Evolutionary conservation across 2,888 invertebrate species (phyloP), one percentile per base, ranked within the genome.

Genomic region (Drosophila tripunctata): DNA sequence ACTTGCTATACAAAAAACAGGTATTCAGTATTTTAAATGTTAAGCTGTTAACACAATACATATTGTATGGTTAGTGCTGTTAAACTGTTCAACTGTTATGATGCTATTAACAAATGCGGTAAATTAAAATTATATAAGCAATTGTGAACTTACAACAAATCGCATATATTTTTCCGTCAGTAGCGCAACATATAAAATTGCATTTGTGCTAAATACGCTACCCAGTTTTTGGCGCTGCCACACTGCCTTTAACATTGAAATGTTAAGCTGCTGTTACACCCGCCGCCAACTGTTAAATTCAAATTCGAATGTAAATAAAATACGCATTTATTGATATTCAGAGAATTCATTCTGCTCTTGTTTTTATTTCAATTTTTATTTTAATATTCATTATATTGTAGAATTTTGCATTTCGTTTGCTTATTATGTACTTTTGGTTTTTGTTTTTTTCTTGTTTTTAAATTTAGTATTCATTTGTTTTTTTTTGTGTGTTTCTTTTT

Each of bases 361-460:
- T 74, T 56, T 78, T 77, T 73, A 62, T 48, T 60, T 73, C 51
- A n/a, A n/a, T n/a, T 78, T 36, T 54, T 76, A 43, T 74, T 56
- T 78, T 77, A 69, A 62, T 48, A 57, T 73, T 54, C 79, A 84
- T 75, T 79, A 67, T 81, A 79, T 83, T 67, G 67, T 83, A 78
- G 80, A 88, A 75, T 79, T 72, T n/a, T 78, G 38, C 58, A 82
- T 83, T 76, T 86, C 72, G 87, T 75, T 82, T 69, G 48, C 83
- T 85, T 80, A 85, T 41, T 36, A 40, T 47, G 43, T 77, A 77
- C 31, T 45, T 75, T n/a, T n/a, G n/a, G n/a, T n/a, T n/a, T n/a
- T n/a, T n/a, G n/a, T n/a, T n/a, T n/a, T n/a, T n/a, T n/a, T n/a
- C n/a, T n/a, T n/a, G n/a, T n/a, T 43, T 57, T 70, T 61, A 51